Evolutionary conservation across 2,113 vertebrate genomes (phyloP).

Genomic region (Aythya baeri): DNA sequence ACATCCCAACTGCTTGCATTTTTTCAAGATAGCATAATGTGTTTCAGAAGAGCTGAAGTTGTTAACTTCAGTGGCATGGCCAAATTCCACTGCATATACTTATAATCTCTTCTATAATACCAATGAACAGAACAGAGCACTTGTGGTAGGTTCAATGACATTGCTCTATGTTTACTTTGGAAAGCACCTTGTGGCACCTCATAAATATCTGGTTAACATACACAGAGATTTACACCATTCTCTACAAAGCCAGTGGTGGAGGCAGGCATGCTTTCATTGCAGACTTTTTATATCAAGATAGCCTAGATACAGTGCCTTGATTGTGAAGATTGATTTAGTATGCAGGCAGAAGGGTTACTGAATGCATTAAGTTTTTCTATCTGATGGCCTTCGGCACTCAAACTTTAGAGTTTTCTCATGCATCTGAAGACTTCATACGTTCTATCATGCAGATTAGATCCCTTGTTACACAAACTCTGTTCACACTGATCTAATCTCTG

Average conservation of each 20-base stretch:
- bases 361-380: neutral
- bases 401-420: neutral
- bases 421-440: rapidly evolving
- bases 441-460: neutral
- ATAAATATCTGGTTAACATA: neutral
- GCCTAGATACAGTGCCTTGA: neutral
- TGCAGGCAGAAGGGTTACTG: neutral
- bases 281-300: neutral
- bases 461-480: neutral
- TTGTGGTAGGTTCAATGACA: neutral
- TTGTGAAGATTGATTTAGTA: neutral
- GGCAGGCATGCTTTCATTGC: neutral
- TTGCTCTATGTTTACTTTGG: neutral
- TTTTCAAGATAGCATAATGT: neutral
- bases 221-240: neutral
- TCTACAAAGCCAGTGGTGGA: neutral
- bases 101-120: neutral
- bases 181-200: neutral
- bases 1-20: neutral
- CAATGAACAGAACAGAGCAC: neutral
- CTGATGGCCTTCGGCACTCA: neutral
- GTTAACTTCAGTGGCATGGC: neutral
- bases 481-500: neutral
- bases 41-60: neutral
- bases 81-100: neutral